Evolutionary conservation across 2,797 vertebrate genomes (phyloP), one percentile per base, ranked within the genome.

Genomic region (Moxostoma hubbsi): DNA sequence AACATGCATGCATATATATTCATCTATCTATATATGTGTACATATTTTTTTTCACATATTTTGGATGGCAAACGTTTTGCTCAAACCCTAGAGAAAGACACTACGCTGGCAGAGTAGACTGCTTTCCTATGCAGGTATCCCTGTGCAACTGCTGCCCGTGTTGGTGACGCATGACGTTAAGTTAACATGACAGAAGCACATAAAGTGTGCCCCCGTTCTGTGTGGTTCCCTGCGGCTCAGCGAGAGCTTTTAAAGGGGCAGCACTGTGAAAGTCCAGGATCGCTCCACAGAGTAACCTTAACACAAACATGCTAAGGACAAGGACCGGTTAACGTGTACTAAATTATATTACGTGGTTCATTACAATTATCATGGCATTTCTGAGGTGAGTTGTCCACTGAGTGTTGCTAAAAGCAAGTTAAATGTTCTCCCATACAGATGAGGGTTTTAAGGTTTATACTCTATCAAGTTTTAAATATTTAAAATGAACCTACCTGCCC

Each of bases 191-290:
- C 93, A 94, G 92, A 90, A 93, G 92, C 92, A 94, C 93, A 94
- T 94, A 93, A 94, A 92, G 93, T 94, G 92, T 93, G 92, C 93
- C 93, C 92, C 89, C 86, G 88, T 94, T 94, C 91, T 90, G 88
- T 89, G 90, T 88, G 89, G 87, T 88, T 85, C 89, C 90, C 80
- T 87, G 86, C 86, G 85, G 91, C 91, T 90, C 90, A 43, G 85
- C 90, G 89, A 90, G 88, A 89, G 89, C 87, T 88, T 90, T 84
- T 93, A 93, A 93, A 92, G 93, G 89, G 90, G 88, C 92, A 90
- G 91, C 85, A 11, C 74, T 53, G 50, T 47, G 69, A 55, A 51
- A 54, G 64, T 54, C 51, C 45, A 1, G 63, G 67, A 76, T 62
- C 75, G 68, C 67, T 43, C 67, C 24, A 24, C 24, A 67, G 75